Percentiles rank a stretch among this genome's conserved stretches.
phyloP scores from a whole-genome alignment of 2,888 invertebrate species.

The Acholoe squamosa region DNA sequence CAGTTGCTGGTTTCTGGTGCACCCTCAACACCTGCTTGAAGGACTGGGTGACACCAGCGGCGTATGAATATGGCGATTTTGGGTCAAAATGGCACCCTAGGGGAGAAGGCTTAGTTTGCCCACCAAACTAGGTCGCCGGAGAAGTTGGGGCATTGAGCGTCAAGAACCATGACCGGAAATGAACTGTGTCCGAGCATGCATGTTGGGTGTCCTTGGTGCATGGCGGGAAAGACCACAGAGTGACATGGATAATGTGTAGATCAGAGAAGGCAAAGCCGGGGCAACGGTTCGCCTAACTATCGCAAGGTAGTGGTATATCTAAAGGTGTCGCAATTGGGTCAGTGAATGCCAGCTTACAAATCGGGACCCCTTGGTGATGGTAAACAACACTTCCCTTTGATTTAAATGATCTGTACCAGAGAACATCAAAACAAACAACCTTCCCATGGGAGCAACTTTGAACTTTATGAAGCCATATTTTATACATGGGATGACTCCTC shows the following conservation, averaged over 20 bases:
- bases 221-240: background rate
- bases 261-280: background rate
- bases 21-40: too few relatives aligned
- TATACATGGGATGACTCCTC: too few relatives aligned
- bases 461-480: background rate
- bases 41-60: too few relatives aligned
- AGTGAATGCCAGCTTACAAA: background rate
- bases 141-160: too few relatives aligned
- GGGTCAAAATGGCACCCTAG: too few relatives aligned
- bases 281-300: background rate
- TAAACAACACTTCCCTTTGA: background rate
- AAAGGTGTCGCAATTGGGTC: too few relatives aligned
- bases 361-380: background rate
- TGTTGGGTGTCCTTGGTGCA: background rate
- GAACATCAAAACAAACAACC: background rate
- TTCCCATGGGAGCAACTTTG: background rate
- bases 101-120: too few relatives aligned
- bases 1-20: too few relatives aligned
- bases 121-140: too few relatives aligned
- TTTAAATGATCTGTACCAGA: background rate
- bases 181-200: background rate
- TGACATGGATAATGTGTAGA: background rate
- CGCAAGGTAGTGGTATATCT: too few relatives aligned
- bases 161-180: slow-evolving; percentile 34
- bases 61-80: too few relatives aligned